These are phyloP conservation scores for Fulmarus glacialis DNA, from an alignment of 2,113 vertebrate species.

Conservation along the genomic window DNA sequence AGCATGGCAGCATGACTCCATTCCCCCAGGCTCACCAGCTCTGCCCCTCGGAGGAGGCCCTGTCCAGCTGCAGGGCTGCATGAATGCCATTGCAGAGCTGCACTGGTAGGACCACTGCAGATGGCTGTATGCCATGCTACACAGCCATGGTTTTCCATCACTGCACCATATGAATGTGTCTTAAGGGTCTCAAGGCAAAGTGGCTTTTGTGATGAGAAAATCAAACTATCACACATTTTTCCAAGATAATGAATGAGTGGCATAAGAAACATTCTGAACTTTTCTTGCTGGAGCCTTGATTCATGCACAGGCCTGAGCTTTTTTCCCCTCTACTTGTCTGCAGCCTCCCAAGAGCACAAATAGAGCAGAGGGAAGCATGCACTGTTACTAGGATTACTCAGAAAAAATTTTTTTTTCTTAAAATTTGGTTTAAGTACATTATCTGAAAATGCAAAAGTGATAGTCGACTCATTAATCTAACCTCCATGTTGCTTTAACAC, in stretches of 20 bases:
- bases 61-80: background rate
- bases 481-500: background rate
- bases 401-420: background rate
- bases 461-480: background rate
- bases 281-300: background rate
- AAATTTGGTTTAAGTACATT: background rate
- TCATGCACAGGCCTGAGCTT: background rate
- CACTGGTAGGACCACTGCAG: no score
- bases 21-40: background rate
- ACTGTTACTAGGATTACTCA: background rate
- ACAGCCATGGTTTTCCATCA: background rate
- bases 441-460: background rate
- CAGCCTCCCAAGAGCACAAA: background rate
- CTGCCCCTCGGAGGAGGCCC: background rate
- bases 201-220: background rate
- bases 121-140: background rate
- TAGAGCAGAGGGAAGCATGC: background rate
- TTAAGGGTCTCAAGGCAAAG: background rate
- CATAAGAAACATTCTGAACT: background rate
- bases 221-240: background rate
- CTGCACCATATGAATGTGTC: fast-evolving
- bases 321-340: background rate
- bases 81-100: background rate
- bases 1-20: background rate
- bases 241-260: background rate